phyloP scores from a whole-genome alignment of 2,888 invertebrate species.

The Agrilus cyanescens region DNA sequence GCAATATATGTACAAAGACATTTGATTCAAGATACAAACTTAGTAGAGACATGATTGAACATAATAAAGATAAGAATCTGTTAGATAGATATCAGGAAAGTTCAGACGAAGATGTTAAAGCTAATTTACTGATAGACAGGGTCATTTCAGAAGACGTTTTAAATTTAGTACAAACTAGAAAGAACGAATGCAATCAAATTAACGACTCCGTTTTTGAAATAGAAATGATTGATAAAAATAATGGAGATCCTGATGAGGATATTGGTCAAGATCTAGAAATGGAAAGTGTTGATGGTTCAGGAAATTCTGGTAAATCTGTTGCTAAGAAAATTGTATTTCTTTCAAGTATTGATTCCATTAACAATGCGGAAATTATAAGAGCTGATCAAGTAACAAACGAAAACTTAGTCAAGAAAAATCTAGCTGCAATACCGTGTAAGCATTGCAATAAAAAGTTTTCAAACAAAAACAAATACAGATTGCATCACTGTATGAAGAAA shows the following conservation, averaged over 20 bases:
- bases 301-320: too few relatives aligned
- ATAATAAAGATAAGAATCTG: constrained; percentile 9
- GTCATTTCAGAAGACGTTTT: neutral
- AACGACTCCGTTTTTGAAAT: too few relatives aligned
- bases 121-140: neutral
- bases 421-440: constrained; percentile 6
- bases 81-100: constrained; percentile 4
- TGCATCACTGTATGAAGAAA: constrained; percentile 2
- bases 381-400: too few relatives aligned
- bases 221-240: too few relatives aligned
- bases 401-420: constrained; percentile 1
- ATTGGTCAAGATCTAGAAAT: neutral
- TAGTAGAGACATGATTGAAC: constrained; percentile 11
- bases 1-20: constrained; percentile 6
- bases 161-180: too few relatives aligned
- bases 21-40: constrained; percentile 12
- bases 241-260: too few relatives aligned
- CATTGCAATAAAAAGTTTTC: constrained; percentile 8
- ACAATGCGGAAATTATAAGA: too few relatives aligned
- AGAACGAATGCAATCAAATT: too few relatives aligned
- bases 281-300: too few relatives aligned
- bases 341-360: too few relatives aligned
- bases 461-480: constrained; percentile 5
- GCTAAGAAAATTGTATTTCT: too few relatives aligned
- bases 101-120: neutral